Evolutionary conservation across 2,888 invertebrate genomes (phyloP), one percentile per base, ranked within the genome.

Genomic region (Agrochola circellaris): DNA sequence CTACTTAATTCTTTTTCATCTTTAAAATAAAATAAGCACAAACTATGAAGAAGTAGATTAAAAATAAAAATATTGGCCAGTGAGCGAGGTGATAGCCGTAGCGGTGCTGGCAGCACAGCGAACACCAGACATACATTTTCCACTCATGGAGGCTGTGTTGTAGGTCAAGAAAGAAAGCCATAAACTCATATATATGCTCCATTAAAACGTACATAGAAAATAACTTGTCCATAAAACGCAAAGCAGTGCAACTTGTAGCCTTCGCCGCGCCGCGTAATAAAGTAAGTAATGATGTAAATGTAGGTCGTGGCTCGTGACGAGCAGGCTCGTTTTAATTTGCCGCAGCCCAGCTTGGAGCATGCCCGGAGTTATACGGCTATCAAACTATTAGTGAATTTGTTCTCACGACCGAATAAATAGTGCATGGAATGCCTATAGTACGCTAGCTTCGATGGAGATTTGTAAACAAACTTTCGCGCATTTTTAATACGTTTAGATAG

Each of bases 271-370:
- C 54, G 74, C 79, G 85, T 88, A 89, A 88, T 90, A 88, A 90
- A 89, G 88, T 89, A 89, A 87, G 89, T 90, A 90, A 91, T 89
- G 89, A 90, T 86, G 90, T 88, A 87, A 89, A 89, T 90, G 84
- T 92, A 91, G 92, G 92, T 92, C 92, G 85, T 74, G 79, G 70
- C 68, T 91, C 89, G 84, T 77, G 80, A 82, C 67, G 75, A 62
- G 66, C 54, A 68, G 66, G 75, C 79, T 70, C 77, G 51, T 86
- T 88, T 89, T 91, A 89, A 91, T 91, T 91, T 87, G 81, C 84
- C 79, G 75, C 68, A 75, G 75, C 83, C 76, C 75, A 84, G 80
- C 81, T 88, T 70, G 66, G 56, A 81, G 84, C 68, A 66, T 73
- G 76, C 73, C 71, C 68, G 58, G 9, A 76, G 73, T 62, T 81